A percentile compares a stretch with the other conserved stretches of the same genome.
These are phyloP conservation scores for Anarrhichthys ocellatus DNA, from an alignment of 2,113 vertebrate species.

Conservation along the genomic window DNA sequence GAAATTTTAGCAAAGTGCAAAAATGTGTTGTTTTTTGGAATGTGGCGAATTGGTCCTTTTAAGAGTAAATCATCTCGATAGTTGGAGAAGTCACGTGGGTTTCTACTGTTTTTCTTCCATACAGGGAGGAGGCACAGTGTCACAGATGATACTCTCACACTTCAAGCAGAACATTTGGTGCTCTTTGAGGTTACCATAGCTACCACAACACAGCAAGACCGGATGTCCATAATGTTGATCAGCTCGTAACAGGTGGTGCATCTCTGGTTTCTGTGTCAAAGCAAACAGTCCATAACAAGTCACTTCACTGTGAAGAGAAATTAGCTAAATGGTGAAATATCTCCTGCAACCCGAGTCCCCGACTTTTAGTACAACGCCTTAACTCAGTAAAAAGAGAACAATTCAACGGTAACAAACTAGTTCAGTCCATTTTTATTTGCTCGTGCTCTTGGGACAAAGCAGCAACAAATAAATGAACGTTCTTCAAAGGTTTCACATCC, in stretches of 20 bases:
- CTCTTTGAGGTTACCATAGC: constrained; percentile 81
- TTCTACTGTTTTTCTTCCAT: constrained; percentile 34
- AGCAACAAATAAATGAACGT: constrained; percentile 46
- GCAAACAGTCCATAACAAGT: constrained; percentile 32
- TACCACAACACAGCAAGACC: constrained; percentile 78
- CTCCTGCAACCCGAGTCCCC: background rate
- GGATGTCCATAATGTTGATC: constrained; percentile 80
- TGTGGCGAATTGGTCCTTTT: background rate
- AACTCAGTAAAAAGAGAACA: background rate
- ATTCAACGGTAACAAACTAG: constrained; percentile 14
- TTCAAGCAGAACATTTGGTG: constrained; percentile 78
- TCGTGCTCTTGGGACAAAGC: constrained; percentile 18
- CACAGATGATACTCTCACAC: constrained; percentile 78
- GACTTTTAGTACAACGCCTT: constrained; percentile 20
- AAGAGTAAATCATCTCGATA: constrained; percentile 19
- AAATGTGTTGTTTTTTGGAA: constrained; percentile 1
- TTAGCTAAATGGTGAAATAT: constrained; percentile 13
- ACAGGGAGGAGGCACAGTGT: constrained; percentile 55
- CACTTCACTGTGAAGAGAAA: background rate
- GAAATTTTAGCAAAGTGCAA: background rate
- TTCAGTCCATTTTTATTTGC: constrained; percentile 6
- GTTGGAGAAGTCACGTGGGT: constrained; percentile 43
- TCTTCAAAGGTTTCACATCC: constrained; percentile 55
- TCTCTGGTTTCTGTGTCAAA: constrained; percentile 64
- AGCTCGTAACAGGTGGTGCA: constrained; percentile 58